Conservation (phyloP, 2,113 vertebrate genomes). For the Channa argus region DNA sequence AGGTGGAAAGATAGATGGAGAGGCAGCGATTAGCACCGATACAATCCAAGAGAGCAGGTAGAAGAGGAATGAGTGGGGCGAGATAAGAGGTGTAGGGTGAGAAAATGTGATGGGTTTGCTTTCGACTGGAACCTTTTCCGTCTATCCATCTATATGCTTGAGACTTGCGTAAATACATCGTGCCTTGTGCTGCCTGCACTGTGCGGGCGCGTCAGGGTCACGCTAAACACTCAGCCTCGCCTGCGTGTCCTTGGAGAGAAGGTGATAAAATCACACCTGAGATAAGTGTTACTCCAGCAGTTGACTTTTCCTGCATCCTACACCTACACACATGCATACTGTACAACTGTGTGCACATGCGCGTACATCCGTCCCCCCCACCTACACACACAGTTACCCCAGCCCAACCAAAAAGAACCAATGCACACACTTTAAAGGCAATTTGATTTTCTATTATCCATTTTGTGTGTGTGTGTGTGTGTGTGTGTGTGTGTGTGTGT, state of each 20-base stretch:
- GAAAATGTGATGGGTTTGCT: conserved; percentile 57
- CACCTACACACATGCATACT: conserved; percentile 26
- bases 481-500: too few relatives aligned
- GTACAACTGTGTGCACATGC: conserved; percentile 14
- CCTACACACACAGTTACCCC: conserved; percentile 7
- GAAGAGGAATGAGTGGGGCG: conserved; percentile 36
- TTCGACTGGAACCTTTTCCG: conserved; percentile 43
- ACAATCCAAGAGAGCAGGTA: conserved; percentile 44
- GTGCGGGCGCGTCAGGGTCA: conserved; percentile 11
- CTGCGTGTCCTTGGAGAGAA: conserved; percentile 51
- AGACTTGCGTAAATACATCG: conserved; percentile 24
- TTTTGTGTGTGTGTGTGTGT: too few relatives aligned
- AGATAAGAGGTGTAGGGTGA: conserved; percentile 60
- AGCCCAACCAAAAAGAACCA: too few relatives aligned
- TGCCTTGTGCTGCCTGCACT: conserved; percentile 20
- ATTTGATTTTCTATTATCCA: too few relatives aligned
- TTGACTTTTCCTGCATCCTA: conserved; percentile 53
- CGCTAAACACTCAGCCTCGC: conserved; percentile 29
- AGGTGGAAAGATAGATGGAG: conserved; percentile 50
- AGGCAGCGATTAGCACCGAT: conserved; percentile 59
- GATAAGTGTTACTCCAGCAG: conserved; percentile 66
- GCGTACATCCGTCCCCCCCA: conserved; percentile 37
- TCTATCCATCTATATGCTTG: conserved; percentile 11
- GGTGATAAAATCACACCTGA: conserved; percentile 72
- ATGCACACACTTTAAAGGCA: too few relatives aligned